Evolutionary conservation across 2,113 vertebrate genomes (phyloP).

Genomic region (Apteryx owenii): DNA sequence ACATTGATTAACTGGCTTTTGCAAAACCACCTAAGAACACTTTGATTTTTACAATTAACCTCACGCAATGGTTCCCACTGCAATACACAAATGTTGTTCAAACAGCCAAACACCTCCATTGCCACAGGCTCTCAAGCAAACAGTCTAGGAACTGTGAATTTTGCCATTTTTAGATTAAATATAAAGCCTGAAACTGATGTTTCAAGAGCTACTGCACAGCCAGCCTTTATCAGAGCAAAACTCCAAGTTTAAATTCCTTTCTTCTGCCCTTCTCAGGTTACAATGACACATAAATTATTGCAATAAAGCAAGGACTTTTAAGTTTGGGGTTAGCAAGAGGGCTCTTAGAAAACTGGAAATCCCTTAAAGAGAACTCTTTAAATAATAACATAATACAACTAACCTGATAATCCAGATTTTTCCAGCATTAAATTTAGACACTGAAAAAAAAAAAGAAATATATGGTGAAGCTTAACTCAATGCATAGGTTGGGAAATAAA

Average conservation of each 20-base stretch:
- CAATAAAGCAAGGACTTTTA: background rate
- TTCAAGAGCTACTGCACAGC: background rate
- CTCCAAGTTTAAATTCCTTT: background rate
- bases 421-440: constrained; percentile 89
- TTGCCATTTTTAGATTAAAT: background rate
- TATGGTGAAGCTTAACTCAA: background rate
- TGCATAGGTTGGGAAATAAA: background rate
- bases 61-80: background rate
- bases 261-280: background rate
- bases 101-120: background rate
- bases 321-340: background rate
- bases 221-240: background rate
- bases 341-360: background rate
- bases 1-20: background rate
- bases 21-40: background rate
- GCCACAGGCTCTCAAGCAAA: background rate
- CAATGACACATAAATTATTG: background rate
- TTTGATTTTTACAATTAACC: background rate
- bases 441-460: constrained; percentile 73
- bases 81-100: background rate
- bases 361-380: background rate
- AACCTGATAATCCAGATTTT: constrained; percentile 86
- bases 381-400: background rate
- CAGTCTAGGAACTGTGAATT: background rate
- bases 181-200: background rate